A percentile compares a stretch with the other conserved stretches of the same genome.
These are phyloP conservation scores for Hystrix cristata DNA, from an alignment of 2,113 vertebrate species.

Conservation along the genomic window DNA sequence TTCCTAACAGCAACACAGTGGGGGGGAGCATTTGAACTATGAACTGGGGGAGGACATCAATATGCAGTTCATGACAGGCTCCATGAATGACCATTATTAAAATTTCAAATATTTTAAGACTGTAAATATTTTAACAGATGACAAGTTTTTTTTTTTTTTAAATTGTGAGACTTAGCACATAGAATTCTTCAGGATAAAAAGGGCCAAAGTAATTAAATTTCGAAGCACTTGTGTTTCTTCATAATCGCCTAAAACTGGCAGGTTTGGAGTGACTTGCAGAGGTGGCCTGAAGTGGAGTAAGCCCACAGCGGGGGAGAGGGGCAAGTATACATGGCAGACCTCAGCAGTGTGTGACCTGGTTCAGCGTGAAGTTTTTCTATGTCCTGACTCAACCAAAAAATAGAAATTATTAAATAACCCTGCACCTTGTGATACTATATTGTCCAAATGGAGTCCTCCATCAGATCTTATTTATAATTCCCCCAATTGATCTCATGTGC, in stretches of 20 bases:
- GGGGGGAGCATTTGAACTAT: neutral
- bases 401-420: neutral
- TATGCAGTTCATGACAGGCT: neutral
- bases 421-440: neutral
- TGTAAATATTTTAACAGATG: neutral
- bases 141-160: no score
- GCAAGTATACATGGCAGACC: accelerated
- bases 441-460: neutral
- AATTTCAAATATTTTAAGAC: neutral
- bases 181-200: neutral
- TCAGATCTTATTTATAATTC: neutral
- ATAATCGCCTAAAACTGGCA: neutral
- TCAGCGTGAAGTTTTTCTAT: neutral
- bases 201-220: neutral
- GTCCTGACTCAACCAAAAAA: neutral
- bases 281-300: accelerated
- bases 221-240: neutral
- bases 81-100: neutral
- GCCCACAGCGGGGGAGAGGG: neutral
- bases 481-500: neutral
- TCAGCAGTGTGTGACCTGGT: neutral
- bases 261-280: neutral
- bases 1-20: neutral
- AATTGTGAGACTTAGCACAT: neutral
- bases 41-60: neutral